Evolutionary conservation across 2,113 vertebrate species (phyloP).

Genomic region (Catharus minimus): DNA sequence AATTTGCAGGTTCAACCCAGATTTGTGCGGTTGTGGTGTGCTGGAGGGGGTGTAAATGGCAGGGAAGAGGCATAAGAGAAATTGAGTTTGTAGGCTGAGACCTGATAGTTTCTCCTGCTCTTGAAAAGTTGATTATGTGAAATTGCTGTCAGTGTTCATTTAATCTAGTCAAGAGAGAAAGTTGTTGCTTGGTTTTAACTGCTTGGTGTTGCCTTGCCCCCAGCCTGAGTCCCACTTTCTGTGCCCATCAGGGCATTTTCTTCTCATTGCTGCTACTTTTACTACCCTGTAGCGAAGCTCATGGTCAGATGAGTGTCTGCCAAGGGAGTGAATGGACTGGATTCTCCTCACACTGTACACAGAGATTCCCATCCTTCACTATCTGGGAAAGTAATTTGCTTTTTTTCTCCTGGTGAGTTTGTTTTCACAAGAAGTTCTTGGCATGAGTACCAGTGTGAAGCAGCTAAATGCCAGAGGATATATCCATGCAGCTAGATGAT

Average conservation of each 20-base stretch:
- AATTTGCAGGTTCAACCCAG: rapidly evolving
- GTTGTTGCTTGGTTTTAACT: not conserved
- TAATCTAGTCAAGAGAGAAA: not conserved
- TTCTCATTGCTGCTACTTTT: not conserved
- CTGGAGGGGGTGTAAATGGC: rapidly evolving
- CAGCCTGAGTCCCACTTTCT: not conserved
- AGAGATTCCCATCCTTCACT: not conserved
- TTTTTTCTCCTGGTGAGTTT: not conserved
- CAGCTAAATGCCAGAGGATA: not conserved
- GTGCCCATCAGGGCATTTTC: rapidly evolving
- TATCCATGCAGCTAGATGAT: not conserved
- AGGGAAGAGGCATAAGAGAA: rapidly evolving
- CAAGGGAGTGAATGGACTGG: rapidly evolving
- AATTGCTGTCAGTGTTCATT: rapidly evolving
- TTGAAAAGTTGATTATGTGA: not conserved
- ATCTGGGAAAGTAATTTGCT: not conserved
- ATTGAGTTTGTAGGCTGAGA: not conserved
- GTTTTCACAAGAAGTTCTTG: not conserved
- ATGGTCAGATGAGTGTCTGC: not conserved
- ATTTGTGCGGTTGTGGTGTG: not conserved
- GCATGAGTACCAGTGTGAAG: not conserved
- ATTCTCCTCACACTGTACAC: rapidly evolving
- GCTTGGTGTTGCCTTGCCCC: not conserved
- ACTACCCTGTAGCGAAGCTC: not conserved
- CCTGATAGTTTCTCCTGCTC: not conserved